Conservation (phyloP, 2,113 vertebrate species). For the Okapia johnstoni region DNA sequence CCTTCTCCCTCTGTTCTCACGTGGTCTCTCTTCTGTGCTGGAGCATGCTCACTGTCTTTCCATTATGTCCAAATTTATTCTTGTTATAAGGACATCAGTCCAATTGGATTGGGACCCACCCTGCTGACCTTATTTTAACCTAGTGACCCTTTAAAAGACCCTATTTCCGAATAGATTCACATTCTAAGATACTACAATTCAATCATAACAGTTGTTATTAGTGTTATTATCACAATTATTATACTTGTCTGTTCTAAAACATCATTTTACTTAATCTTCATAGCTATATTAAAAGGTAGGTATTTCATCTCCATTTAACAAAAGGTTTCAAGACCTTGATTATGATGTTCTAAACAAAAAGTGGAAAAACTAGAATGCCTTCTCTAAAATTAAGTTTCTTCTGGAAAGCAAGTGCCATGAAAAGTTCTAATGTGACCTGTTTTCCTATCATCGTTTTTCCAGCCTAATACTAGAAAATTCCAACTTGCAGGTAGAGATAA, state of each 20-base stretch:
- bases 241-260: neutral
- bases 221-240: neutral
- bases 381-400: neutral
- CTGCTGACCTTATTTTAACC: neutral
- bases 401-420: neutral
- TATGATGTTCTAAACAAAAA: neutral
- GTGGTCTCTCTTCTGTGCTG: neutral
- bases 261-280: neutral
- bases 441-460: neutral
- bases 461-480: neutral
- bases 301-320: neutral
- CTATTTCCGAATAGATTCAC: too few species aligned
- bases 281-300: neutral
- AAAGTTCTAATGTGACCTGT: neutral
- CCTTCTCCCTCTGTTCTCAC: neutral
- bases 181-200: neutral
- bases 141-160: neutral
- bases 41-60: neutral
- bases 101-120: neutral
- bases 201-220: neutral
- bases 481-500: neutral
- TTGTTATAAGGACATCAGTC: neutral
- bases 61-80: neutral
- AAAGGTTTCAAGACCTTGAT: neutral
- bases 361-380: neutral